Evolutionary conservation across 2,797 vertebrate species (phyloP).

Genomic region (Macrochelys suwanniensis): DNA sequence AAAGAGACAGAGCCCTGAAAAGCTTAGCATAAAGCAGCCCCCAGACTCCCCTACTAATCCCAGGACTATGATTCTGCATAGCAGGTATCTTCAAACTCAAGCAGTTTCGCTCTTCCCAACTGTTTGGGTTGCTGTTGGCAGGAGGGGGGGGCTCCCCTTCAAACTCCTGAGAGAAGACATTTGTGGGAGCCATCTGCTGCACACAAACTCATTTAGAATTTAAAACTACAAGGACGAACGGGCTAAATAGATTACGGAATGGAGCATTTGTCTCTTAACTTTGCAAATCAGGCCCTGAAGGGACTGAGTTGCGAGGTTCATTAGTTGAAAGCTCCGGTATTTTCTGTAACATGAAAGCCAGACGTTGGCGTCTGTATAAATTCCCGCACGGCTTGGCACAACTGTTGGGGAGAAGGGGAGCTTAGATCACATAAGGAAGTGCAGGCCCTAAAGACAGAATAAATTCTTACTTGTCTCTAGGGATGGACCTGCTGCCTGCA

Average conservation of each 20-base stretch:
- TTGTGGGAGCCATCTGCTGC: not conserved
- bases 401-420: not conserved
- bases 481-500: not conserved
- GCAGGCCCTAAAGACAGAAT: not conserved
- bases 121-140: not conserved
- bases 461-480: not conserved
- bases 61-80: rapidly evolving
- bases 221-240: not conserved
- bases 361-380: not conserved
- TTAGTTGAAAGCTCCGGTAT: rapidly evolving
- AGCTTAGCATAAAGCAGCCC: not conserved
- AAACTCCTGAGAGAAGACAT: rapidly evolving
- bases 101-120: not conserved
- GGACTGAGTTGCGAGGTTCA: not conserved
- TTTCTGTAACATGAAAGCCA: not conserved
- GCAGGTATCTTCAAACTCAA: not conserved
- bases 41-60: not conserved
- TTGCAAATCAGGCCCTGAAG: not conserved
- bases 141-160: not conserved
- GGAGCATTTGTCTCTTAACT: rapidly evolving
- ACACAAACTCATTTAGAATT: not conserved
- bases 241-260: not conserved
- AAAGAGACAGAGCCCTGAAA: not conserved
- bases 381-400: not conserved
- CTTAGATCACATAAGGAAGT: not conserved